phyloP scores from a whole-genome alignment of 2,888 invertebrate genomes.

The Lasiommata megera region DNA sequence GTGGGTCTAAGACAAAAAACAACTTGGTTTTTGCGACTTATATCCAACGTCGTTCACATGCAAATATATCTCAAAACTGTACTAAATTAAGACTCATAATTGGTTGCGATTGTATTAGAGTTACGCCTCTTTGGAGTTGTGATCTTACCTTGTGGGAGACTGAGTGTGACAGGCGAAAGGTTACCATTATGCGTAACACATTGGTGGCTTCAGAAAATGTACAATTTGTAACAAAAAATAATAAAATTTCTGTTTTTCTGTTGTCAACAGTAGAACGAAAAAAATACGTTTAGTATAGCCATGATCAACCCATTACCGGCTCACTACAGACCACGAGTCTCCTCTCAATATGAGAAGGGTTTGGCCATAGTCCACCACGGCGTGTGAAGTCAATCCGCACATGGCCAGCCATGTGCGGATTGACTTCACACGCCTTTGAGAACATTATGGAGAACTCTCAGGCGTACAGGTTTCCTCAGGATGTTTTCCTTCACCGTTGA shows the following conservation, averaged over 20 bases:
- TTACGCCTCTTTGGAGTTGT: constrained; percentile 23
- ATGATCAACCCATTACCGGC: neutral
- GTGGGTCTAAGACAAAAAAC: constrained; percentile 63
- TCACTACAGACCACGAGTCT: neutral
- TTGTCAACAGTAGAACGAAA: neutral
- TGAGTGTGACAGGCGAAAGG: constrained; percentile 66
- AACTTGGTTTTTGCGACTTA: constrained; percentile 32
- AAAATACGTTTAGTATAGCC: neutral
- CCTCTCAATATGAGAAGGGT: no score
- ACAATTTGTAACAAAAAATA: constrained; percentile 17
- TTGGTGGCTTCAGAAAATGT: constrained; percentile 40
- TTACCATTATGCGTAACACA: constrained; percentile 71
- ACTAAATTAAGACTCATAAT: constrained; percentile 21
- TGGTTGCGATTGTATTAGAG: neutral
- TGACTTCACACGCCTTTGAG: no score
- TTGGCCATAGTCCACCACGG: no score
- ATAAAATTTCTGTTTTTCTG: constrained; percentile 2
- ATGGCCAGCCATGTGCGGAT: no score
- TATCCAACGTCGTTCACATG: neutral
- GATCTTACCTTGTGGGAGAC: constrained; percentile 76
- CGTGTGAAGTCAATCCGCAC: no score
- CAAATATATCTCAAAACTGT: constrained; percentile 23
- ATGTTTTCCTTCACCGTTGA: no score
- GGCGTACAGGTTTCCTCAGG: no score
- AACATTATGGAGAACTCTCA: no score